Evolutionary conservation across 2,888 invertebrate species (phyloP), one percentile per base, ranked within the genome.

Genomic region (Magallana nippona): DNA sequence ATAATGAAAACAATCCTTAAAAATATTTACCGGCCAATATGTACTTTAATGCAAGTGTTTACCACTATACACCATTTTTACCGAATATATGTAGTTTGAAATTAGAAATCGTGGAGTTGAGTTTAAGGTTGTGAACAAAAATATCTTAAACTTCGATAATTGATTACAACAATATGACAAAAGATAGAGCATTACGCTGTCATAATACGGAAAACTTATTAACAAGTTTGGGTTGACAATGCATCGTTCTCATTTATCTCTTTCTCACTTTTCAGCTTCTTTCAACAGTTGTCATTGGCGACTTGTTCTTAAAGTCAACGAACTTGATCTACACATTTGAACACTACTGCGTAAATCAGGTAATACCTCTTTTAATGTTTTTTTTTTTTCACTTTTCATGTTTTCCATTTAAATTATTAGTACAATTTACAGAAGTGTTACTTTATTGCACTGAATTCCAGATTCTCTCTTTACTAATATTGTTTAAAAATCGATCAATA

Each of bases 321-420:
- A 97, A 97, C 83, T 98, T 98, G 98, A 95, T 99, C 90, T 97
- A 97, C 92, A 98, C 98, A 60, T 99, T 98, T 94, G 98, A 98
- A 95, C 97, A 97, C 82, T 99, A 98, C 94, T 98, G 98, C 94
- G 97, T 98, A 58, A 96, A 98, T 89, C 98, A 95, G 94, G 95
- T 95, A 90, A 82, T 86, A 32, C 15, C 44, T 32, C 27, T 10
- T 15, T 15, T 71, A 13, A 27, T 60, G 60, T 10, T 60, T 60
- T 17, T 15, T 19, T 17, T 60, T 15, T 60, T 60, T 19, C 1
- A 32, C 13, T 15, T 27, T 22, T 22, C 3, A 13, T 32, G 10
- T 27, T 32, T 13, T 15, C 17, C 32, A 15, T 71, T 8, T 71
- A 2, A 27, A 27, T 19, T 10, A 27, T 22, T 10, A 22, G 22